phyloP scores from a whole-genome alignment of 2,797 vertebrate genomes.

The Ara ararauna region DNA sequence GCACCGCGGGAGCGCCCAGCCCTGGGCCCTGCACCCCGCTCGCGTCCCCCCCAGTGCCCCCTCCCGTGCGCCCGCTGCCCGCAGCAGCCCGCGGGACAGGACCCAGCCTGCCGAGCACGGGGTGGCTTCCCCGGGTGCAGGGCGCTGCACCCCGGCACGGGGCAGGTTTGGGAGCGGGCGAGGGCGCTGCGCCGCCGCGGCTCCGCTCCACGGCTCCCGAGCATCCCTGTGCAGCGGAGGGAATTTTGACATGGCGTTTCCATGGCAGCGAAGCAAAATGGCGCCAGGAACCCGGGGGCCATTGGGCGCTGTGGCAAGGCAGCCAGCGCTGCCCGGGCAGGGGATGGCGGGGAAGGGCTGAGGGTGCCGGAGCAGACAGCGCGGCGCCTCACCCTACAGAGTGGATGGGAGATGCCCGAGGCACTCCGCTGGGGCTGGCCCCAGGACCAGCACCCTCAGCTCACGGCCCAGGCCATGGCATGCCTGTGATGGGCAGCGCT shows the following conservation, averaged over 20 bases:
- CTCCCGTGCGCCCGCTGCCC: fast-evolving
- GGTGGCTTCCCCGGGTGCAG: not conserved
- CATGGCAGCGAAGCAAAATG: conserved; percentile 32
- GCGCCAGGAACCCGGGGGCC: not conserved
- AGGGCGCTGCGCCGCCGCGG: not conserved
- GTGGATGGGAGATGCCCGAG: not conserved
- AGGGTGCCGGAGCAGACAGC: not conserved
- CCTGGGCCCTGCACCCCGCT: fast-evolving
- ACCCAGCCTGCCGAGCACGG: fast-evolving
- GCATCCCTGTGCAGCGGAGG: not conserved
- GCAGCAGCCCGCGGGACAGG: not conserved
- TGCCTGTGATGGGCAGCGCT: no score
- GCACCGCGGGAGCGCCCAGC: not conserved
- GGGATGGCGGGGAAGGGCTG: not conserved
- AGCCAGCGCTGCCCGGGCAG: not conserved
- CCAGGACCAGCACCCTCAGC: not conserved
- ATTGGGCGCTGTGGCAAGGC: not conserved
- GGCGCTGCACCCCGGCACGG: not conserved
- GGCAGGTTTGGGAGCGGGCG: fast-evolving
- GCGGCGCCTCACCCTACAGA: fast-evolving
- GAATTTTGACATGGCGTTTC: conserved; percentile 23
- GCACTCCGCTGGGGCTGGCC: not conserved
- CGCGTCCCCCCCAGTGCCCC: fast-evolving
- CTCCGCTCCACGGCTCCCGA: not conserved
- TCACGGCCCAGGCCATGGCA: fast-evolving